Base-by-base conservation (phyloP, 2,888 invertebrate genomes). In the Dasysyrphus albostriatus region DNA sequence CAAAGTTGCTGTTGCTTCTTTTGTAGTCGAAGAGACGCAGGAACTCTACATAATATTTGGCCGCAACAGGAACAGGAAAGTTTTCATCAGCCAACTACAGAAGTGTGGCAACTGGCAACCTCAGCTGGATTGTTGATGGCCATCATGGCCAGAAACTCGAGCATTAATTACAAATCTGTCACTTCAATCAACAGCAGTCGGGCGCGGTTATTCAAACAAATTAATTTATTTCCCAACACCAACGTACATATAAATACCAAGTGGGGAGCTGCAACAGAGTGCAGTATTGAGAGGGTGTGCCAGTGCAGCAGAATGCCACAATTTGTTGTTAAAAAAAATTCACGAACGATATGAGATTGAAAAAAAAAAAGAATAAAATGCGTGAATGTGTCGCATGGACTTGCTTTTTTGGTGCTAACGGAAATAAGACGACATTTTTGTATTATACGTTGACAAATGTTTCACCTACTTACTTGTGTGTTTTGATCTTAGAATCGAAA, bases 151-250 rank as follows among this genome's bases (percentile, higher is more conserved):
- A 87, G 82, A 70, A 87, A 78, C 75, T 74, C 74, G 78, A 87
- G 82, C 87, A 87, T 87, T 87, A 87, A 87, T 87, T 87, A 87
- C 87, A 87, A 87, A 87, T 87, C 87, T 87, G 82, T 87, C 87
- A 87, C 87, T 87, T 82, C 87, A 87, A 87, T 87, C 87, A 87
- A 78, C 87, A 82, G 87, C 87, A 87, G 82, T 87, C 87, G 87
- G 74, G 82, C 82, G 87, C 74, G 87, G 87, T 87, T 87, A 87
- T 87, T 87, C 82, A 87, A 87, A 87, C 82, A 87, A 87, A 87
- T 87, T 87, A 82, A 87, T 87, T 82, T 87, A 87, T 87, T 87
- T 87, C 51, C 63, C 81, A 80, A 72, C 83, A 79, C 75, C 59
- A 39, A 14, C 12, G 16, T 3, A 2, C n/a, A n/a, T n/a, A n/a